phyloP scores from a whole-genome alignment of 30 jellyfish, hydroid and myxozoan species.

The Nemopilema nomurai region DNA sequence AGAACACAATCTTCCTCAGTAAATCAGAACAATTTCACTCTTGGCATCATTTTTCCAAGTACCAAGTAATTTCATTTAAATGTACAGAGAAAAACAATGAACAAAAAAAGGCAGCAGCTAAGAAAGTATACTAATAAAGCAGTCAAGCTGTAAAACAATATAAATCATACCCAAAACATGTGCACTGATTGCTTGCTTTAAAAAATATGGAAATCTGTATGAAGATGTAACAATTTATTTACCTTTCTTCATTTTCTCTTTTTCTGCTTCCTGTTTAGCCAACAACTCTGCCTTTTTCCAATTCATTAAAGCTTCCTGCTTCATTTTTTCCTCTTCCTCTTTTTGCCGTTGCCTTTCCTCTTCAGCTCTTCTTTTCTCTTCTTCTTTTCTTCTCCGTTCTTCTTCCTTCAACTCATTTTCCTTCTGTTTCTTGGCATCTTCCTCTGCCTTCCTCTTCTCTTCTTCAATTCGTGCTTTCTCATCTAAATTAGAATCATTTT shows the following conservation, averaged over 20 bases:
- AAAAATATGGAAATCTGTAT: too few relatives aligned
- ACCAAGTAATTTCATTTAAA: too few relatives aligned
- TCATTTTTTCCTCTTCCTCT: conserved; percentile 52
- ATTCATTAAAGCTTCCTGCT: conserved; percentile 63
- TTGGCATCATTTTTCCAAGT: too few relatives aligned
- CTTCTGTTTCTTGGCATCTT: conserved; percentile 14
- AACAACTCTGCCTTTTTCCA: conserved; percentile 68
- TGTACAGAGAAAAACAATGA: too few relatives aligned
- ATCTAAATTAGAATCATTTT: background rate
- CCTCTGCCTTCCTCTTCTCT: conserved; percentile 55
- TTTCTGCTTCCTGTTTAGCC: conserved; percentile 56
- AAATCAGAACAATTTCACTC: too few relatives aligned
- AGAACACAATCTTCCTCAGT: too few relatives aligned
- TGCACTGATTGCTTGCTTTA: too few relatives aligned
- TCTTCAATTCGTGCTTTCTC: conserved; percentile 6
- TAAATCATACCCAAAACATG: too few relatives aligned
- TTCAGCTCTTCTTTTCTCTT: conserved; percentile 48
- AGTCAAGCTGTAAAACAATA: too few relatives aligned
- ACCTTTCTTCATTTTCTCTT: conserved; percentile 60
- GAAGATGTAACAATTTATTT: background rate
- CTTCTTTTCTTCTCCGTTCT: conserved; percentile 32
- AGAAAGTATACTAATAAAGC: too few relatives aligned
- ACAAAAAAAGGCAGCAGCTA: too few relatives aligned
- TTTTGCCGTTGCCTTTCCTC: conserved; percentile 60
- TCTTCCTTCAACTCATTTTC: conserved; percentile 39